Evolutionary conservation across 2,797 vertebrate genomes (phyloP).

Genomic region (Dryobates pubescens): DNA sequence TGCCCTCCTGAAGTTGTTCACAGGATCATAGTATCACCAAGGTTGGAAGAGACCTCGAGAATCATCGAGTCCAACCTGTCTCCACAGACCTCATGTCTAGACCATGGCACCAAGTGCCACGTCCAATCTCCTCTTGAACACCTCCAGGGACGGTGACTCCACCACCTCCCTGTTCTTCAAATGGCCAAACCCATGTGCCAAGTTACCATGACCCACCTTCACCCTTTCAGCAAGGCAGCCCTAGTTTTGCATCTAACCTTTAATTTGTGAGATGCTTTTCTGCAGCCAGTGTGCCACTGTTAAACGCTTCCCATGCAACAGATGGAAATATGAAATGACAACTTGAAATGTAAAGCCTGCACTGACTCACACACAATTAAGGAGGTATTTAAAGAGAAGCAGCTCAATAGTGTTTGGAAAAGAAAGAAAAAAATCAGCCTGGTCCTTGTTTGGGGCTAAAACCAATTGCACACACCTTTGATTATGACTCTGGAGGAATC

Average conservation of each 20-base stretch:
- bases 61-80: too few relatives aligned
- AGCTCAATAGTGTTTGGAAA: slow-evolving; percentile 21
- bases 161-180: too few relatives aligned
- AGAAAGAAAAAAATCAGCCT: neutral
- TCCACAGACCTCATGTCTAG: too few relatives aligned
- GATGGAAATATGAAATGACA: slow-evolving; percentile 61
- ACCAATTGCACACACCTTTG: neutral
- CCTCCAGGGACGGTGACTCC: too few relatives aligned
- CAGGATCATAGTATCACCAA: too few relatives aligned
- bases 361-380: slow-evolving; percentile 37
- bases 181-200: neutral
- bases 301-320: slow-evolving; percentile 17
- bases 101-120: too few relatives aligned
- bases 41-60: too few relatives aligned
- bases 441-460: neutral
- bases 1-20: neutral
- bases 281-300: neutral
- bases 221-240: neutral
- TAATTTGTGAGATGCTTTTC: neutral
- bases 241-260: neutral
- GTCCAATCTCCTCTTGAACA: too few relatives aligned
- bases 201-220: neutral
- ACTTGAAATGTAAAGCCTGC: slow-evolving; percentile 42
- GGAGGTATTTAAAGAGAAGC: slow-evolving; percentile 53
- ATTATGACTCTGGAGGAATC: neutral